Conservation (phyloP, 2,888 invertebrate genomes). For the Stenichneumon culpator region DNA sequence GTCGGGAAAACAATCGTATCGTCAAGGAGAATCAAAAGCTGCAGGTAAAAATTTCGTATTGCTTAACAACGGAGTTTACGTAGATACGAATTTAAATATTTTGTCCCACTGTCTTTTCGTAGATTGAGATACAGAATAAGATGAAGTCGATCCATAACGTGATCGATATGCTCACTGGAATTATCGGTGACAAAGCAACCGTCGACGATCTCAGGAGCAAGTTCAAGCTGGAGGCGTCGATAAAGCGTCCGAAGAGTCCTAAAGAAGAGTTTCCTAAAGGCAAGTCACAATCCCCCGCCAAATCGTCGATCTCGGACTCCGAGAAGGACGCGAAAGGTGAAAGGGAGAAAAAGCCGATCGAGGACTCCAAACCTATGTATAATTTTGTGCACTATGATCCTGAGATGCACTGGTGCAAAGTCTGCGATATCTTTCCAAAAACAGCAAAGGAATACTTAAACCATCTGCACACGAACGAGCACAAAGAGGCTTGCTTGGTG, state of each 20-base stretch:
- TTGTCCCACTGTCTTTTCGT: conserved; percentile 72
- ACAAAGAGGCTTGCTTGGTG: conserved; percentile 87
- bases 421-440: conserved; percentile 94
- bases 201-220: conserved; percentile 84
- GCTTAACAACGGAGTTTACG: background rate
- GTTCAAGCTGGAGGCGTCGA: conserved; percentile 78
- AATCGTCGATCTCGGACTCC: conserved; percentile 76
- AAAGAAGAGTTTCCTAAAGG: conserved; percentile 82
- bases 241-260: conserved; percentile 80
- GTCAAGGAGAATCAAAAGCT: conserved; percentile 93
- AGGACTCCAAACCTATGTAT: conserved; percentile 86
- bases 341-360: conserved; percentile 75
- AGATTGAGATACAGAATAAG: conserved; percentile 93
- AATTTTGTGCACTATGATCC: conserved; percentile 96
- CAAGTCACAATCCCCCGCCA: conserved; percentile 79
- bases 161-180: conserved; percentile 94
- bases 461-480: conserved; percentile 93
- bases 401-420: conserved; percentile 96
- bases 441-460: conserved; percentile 94
- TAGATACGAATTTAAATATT: conserved; percentile 7
- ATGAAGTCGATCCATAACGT: conserved; percentile 94
- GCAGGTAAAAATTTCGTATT: conserved; percentile 88
- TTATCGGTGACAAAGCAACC: conserved; percentile 91
- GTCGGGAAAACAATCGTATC: conserved; percentile 92
- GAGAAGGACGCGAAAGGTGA: conserved; percentile 80